Evolutionary conservation across 1,140 invertebrate species (phyloP).

Genomic region (Polypedilum vanderplanki): DNA sequence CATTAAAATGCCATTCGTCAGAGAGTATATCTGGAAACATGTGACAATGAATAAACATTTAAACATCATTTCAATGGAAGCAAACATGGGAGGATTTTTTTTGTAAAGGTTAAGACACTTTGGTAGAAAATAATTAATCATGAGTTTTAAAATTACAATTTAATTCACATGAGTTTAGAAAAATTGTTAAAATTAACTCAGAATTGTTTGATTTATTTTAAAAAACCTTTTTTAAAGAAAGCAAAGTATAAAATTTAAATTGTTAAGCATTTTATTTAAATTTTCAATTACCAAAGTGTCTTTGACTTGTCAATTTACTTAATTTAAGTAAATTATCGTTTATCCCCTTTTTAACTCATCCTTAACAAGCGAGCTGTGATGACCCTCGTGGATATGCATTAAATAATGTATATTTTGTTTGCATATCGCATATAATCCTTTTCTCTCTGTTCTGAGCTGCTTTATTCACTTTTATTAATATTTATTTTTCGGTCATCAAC

Average conservation of each 20-base stretch:
- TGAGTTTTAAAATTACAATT: no score
- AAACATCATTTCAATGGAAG: not conserved
- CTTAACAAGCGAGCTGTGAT: not conserved
- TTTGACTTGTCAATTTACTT: not conserved
- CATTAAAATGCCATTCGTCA: constrained; percentile 11
- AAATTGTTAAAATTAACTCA: no score
- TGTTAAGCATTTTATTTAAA: no score
- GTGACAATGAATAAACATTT: constrained; percentile 13
- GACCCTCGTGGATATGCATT: constrained; percentile 2
- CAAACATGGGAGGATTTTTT: no score
- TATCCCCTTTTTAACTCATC: not conserved
- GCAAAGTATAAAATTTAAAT: no score
- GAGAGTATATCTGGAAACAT: not conserved
- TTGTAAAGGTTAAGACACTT: no score
- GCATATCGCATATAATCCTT: constrained; percentile 15
- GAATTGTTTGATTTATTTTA: no score
- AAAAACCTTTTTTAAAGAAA: no score
- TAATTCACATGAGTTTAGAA: no score
- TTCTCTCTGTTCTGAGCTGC: not conserved
- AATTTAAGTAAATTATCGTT: not conserved
- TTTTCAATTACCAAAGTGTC: not conserved
- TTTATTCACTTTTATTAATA: constrained; percentile 16
- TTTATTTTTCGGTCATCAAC: constrained; percentile 18
- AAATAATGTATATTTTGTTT: not conserved
- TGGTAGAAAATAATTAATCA: no score